These are phyloP conservation scores for Hipparchia semele DNA, from an alignment of 2,888 invertebrate species.

Conservation along the genomic window DNA sequence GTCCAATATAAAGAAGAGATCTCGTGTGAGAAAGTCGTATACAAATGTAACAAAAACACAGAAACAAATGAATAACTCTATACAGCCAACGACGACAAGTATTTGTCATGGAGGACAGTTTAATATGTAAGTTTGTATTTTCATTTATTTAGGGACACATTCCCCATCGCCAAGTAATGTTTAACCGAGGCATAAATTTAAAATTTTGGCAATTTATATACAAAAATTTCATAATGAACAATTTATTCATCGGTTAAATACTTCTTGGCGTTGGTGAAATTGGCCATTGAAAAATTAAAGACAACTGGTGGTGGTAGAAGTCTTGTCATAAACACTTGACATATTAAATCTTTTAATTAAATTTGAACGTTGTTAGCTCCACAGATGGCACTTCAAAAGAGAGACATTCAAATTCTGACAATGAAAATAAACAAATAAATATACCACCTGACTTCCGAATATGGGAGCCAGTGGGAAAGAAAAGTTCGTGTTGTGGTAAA, in stretches of 20 bases:
- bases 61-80: conserved; percentile 65
- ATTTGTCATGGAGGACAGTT: conserved; percentile 64
- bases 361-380: conserved; percentile 24
- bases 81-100: conserved; percentile 57
- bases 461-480: conserved; percentile 61
- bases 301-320: no score
- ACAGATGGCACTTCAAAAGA: conserved; percentile 25
- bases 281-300: no score
- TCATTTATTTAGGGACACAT: not conserved
- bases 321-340: no score
- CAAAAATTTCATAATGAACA: no score
- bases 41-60: conserved; percentile 51
- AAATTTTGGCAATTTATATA: no score
- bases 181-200: no score
- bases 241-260: no score
- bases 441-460: conserved; percentile 58
- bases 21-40: conserved; percentile 52
- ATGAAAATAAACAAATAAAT: conserved; percentile 3
- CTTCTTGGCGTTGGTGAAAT: no score
- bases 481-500: conserved; percentile 49
- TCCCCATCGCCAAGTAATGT: no score
- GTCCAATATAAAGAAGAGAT: conserved; percentile 54
- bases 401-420: conserved; percentile 32
- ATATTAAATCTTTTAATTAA: no score
- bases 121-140: conserved; percentile 58